These are phyloP conservation scores for Andricus curvator DNA, from an alignment of 2,888 invertebrate genomes.

Conservation along the genomic window DNA sequence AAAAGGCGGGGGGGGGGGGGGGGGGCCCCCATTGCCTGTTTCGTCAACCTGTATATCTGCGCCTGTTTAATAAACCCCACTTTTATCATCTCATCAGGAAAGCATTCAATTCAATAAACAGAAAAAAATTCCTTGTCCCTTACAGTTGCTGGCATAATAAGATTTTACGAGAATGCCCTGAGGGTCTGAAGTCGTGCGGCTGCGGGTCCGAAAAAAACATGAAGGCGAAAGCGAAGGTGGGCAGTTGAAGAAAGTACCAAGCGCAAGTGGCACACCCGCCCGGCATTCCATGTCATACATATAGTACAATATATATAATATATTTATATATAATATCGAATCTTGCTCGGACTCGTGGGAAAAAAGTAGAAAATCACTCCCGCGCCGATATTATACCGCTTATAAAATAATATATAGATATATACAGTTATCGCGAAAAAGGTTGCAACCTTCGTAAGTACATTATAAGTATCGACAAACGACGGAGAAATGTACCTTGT, in stretches of 20 bases:
- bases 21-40: too few species aligned
- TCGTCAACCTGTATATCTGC: too few species aligned
- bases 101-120: neutral
- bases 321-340: neutral
- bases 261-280: constrained; percentile 58
- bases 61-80: neutral
- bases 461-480: neutral
- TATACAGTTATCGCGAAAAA: neutral
- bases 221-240: constrained; percentile 66
- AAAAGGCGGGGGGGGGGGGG: too few species aligned
- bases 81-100: neutral
- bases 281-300: constrained; percentile 9
- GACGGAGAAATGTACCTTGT: neutral
- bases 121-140: neutral
- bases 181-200: neutral
- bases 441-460: neutral
- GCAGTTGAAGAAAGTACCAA: constrained; percentile 62
- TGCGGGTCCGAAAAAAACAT: constrained; percentile 44
- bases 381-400: neutral
- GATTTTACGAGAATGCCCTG: neutral
- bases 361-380: neutral
- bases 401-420: neutral
- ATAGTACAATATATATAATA: neutral
- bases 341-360: neutral
- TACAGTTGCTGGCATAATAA: neutral